Evolutionary conservation across 2,888 invertebrate species (phyloP).

Genomic region (Argynnis bischoffii): DNA sequence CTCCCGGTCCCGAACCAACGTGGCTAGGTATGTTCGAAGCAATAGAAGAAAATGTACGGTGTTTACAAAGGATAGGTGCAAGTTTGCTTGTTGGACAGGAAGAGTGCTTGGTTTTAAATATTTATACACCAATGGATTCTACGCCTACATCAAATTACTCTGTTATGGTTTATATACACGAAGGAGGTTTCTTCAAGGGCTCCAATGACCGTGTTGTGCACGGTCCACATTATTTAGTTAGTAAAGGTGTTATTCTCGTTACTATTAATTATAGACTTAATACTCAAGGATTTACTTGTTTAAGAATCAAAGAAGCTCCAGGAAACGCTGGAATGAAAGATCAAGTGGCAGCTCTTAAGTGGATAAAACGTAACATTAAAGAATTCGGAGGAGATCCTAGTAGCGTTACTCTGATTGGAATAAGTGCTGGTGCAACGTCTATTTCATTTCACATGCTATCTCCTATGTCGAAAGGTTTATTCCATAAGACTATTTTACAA

Average conservation of each 20-base stretch:
- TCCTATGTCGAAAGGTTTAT: constrained; percentile 65
- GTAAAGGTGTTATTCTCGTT: constrained; percentile 63
- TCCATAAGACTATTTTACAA: constrained; percentile 66
- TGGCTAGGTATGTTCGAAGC: constrained; percentile 66
- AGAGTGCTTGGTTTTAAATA: constrained; percentile 63
- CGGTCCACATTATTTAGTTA: constrained; percentile 61
- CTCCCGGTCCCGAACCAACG: constrained; percentile 61
- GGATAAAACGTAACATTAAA: constrained; percentile 60
- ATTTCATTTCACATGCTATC: constrained; percentile 65
- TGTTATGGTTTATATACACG: constrained; percentile 71
- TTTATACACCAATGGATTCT: constrained; percentile 57
- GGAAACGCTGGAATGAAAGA: constrained; percentile 70
- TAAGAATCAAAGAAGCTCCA: constrained; percentile 64
- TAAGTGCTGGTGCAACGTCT: constrained; percentile 67
- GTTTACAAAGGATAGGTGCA: constrained; percentile 48
- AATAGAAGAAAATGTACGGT: constrained; percentile 44
- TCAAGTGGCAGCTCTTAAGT: constrained; percentile 62
- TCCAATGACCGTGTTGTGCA: constrained; percentile 54
- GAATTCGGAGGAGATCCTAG: constrained; percentile 65
- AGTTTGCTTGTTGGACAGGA: constrained; percentile 50
- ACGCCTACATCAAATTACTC: constrained; percentile 48
- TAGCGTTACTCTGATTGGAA: constrained; percentile 66
- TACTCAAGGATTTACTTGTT: constrained; percentile 63
- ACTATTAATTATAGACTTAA: constrained; percentile 68
- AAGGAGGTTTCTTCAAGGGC: constrained; percentile 66